These are phyloP conservation scores for Diuraphis noxia DNA, from an alignment of 1,140 invertebrate species.

Conservation along the genomic window DNA sequence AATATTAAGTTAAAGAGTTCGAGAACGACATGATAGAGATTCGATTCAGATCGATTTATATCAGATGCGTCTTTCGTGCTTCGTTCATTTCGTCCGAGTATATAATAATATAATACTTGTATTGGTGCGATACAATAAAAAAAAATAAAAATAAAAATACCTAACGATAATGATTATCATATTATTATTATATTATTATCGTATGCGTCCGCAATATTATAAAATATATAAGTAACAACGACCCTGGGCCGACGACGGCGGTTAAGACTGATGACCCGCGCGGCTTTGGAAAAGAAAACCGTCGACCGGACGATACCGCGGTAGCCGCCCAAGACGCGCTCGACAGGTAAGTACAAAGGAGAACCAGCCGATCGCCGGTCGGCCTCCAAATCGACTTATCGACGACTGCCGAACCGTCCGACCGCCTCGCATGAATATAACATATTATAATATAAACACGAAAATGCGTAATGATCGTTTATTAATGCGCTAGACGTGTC, in stretches of 20 bases:
- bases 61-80: not conserved
- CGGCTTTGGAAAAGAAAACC: not conserved
- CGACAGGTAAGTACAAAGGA: not conserved
- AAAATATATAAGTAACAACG: not conserved
- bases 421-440: not conserved
- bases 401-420: not conserved
- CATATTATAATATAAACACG: not conserved
- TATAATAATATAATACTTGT: not conserved
- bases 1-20: not conserved
- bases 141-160: not conserved
- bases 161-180: not conserved
- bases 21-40: not conserved
- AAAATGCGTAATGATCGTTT: not conserved
- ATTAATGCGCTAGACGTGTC: not conserved
- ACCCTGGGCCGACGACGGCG: not conserved
- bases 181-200: no score
- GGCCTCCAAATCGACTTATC: not conserved
- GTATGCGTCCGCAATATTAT: not conserved
- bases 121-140: not conserved
- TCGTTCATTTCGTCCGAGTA: not conserved
- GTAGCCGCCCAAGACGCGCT: not conserved
- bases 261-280: conserved; percentile 32
- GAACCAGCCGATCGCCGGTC: not conserved
- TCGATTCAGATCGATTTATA: not conserved
- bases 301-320: not conserved